Percentiles rank a stretch among this genome's conserved stretches.
These are phyloP conservation scores for Gila robusta DNA, from an alignment of 2,797 vertebrate species.

Conservation along the genomic window DNA sequence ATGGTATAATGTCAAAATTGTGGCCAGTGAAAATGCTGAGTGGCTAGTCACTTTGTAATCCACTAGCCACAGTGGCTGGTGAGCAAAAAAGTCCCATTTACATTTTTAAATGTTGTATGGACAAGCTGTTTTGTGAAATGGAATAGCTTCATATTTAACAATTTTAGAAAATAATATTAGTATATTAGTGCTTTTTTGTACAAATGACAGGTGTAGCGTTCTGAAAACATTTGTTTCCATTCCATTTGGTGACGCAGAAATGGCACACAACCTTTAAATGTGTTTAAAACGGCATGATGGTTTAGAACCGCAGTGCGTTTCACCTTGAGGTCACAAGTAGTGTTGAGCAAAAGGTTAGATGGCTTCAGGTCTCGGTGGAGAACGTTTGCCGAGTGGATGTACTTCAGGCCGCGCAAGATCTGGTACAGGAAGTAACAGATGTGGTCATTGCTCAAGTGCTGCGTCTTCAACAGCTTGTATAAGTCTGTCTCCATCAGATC, in stretches of 20 bases:
- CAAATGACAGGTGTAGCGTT: neutral
- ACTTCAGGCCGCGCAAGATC: conserved; percentile 93
- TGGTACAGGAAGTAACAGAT: conserved; percentile 96
- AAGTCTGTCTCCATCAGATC: conserved; percentile 97
- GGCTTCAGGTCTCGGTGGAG: conserved; percentile 95
- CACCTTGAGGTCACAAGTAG: conserved; percentile 95
- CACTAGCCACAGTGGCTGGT: too few relatives aligned
- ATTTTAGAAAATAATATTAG: neutral
- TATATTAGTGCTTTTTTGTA: neutral
- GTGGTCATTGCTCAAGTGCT: conserved; percentile 91
- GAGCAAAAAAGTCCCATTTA: too few relatives aligned
- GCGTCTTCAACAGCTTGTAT: conserved; percentile 92
- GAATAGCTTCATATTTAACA: neutral
- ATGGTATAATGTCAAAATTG: too few relatives aligned
- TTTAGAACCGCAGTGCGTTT: neutral
- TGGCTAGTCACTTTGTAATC: too few relatives aligned
- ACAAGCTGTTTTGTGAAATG: neutral
- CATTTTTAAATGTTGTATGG: neutral
- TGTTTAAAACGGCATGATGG: neutral
- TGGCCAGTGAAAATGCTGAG: too few relatives aligned
- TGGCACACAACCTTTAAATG: neutral
- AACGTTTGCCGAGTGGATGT: conserved; percentile 95
- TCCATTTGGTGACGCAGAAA: neutral
- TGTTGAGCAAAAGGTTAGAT: conserved; percentile 94
- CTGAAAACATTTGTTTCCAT: neutral